Evolutionary conservation across 2,888 invertebrate genomes (phyloP).

Genomic region (Drosophila rellima): DNA sequence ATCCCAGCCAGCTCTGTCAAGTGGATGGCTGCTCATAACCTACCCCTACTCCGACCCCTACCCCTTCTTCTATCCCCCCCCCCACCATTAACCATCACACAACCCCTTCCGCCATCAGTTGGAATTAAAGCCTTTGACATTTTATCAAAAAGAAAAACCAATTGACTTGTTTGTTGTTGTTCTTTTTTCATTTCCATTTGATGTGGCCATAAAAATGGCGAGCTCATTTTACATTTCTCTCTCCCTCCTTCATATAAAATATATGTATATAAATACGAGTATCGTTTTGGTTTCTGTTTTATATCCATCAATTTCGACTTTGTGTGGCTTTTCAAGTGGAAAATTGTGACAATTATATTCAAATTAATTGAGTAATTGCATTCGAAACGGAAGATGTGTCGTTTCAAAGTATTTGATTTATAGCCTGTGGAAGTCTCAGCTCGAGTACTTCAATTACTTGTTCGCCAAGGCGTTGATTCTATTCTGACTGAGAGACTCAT

Average conservation of each 20-base stretch:
- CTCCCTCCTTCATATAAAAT: conserved; percentile 16
- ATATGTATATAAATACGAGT: neutral
- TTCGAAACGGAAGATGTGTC: conserved; percentile 38
- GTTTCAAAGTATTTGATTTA: conserved; percentile 72
- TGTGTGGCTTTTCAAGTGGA: conserved; percentile 78
- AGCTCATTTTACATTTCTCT: conserved; percentile 63
- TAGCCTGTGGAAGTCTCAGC: conserved; percentile 65
- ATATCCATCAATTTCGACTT: conserved; percentile 58
- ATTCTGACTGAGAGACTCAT: neutral
- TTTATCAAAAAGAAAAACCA: conserved; percentile 66
- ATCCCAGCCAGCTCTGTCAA: conserved; percentile 61
- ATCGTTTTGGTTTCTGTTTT: conserved; percentile 54
- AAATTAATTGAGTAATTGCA: conserved; percentile 83
- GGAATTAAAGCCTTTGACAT: conserved; percentile 75
- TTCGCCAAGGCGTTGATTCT: conserved; percentile 13
- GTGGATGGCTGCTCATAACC: conserved; percentile 51
- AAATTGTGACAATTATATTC: conserved; percentile 83
- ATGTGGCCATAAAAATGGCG: conserved; percentile 76
- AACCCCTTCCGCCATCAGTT: conserved; percentile 45
- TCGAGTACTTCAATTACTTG: conserved; percentile 39
- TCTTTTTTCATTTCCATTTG: conserved; percentile 66
- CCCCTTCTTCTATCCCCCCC: neutral
- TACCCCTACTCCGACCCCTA: neutral
- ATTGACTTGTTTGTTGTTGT: conserved; percentile 52
- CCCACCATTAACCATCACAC: neutral